Evolutionary conservation across 2,113 vertebrate genomes (phyloP).

Genomic region (Hydrochoerus hydrochaeris): DNA sequence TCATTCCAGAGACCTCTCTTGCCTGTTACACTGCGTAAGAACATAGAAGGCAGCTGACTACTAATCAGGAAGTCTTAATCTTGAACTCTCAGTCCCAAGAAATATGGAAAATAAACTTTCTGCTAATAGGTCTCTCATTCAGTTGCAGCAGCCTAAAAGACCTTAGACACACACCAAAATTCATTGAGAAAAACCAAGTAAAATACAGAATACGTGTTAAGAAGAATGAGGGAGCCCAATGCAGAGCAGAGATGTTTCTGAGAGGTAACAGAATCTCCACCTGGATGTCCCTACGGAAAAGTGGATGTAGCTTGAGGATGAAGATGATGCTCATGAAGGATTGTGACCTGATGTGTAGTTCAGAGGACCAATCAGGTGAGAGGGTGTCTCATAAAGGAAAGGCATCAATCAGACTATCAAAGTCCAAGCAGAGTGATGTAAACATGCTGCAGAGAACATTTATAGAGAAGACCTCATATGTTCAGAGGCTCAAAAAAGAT

Average conservation of each 20-base stretch:
- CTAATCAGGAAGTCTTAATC: neutral
- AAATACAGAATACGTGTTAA: neutral
- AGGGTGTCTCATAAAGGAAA: neutral
- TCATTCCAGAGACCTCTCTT: neutral
- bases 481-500: neutral
- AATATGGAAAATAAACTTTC: neutral
- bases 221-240: rapidly evolving
- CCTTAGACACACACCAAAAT: neutral
- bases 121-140: neutral
- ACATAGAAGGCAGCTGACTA: neutral
- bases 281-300: neutral
- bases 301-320: neutral
- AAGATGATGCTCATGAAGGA: rapidly evolving
- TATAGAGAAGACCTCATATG: too few relatives aligned
- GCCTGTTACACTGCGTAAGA: neutral
- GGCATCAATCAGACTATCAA: neutral
- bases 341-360: neutral
- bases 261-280: neutral
- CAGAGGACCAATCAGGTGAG: too few relatives aligned
- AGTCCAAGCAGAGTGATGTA: neutral
- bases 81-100: neutral
- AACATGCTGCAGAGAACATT: neutral
- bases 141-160: neutral
- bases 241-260: neutral
- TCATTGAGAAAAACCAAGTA: neutral